Conservation (phyloP, 2,888 invertebrate genomes). For the Perithous albicinctus region DNA sequence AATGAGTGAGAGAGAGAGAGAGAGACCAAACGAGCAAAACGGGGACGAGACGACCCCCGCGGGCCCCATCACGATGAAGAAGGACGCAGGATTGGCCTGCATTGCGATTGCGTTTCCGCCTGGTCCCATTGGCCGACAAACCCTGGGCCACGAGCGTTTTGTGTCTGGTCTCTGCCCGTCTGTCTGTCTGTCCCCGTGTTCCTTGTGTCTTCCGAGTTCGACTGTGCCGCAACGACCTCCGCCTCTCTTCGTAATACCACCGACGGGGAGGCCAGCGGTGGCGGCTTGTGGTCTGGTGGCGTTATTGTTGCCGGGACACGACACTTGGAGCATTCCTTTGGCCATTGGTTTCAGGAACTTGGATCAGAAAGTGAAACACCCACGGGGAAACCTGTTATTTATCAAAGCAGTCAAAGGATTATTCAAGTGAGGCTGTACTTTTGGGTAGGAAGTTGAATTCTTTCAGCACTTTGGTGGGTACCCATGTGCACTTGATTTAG, state of each 20-base stretch:
- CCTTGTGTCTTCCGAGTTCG: slow-evolving; percentile 15
- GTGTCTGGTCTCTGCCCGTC: slow-evolving; percentile 19
- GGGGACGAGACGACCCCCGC: slow-evolving; percentile 69
- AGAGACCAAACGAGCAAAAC: slow-evolving; percentile 66
- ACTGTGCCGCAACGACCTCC: slow-evolving; percentile 31
- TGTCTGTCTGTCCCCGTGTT: slow-evolving; percentile 26
- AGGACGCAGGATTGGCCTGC: slow-evolving; percentile 76
- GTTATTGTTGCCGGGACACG: slow-evolving; percentile 5
- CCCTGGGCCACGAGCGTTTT: slow-evolving; percentile 62
- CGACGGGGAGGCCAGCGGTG: too few species aligned
- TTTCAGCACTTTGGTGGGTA: background rate
- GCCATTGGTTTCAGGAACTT: slow-evolving; percentile 39
- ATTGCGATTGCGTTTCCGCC: slow-evolving; percentile 82
- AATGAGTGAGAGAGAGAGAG: slow-evolving; percentile 60
- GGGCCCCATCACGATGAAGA: slow-evolving; percentile 42
- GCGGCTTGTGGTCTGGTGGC: background rate
- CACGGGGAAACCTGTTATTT: background rate
- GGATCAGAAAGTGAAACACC: background rate
- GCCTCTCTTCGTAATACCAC: too few species aligned
- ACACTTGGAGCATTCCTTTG: slow-evolving; percentile 9
- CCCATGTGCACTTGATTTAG: too few species aligned
- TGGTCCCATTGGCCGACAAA: slow-evolving; percentile 80
- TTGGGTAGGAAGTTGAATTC: background rate
- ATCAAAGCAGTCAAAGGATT: background rate
- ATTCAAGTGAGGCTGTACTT: background rate